Percentiles rank a stretch among this genome's conserved stretches.
Conservation (phyloP, 2,888 invertebrate species). For the Orthosia cruda region DNA sequence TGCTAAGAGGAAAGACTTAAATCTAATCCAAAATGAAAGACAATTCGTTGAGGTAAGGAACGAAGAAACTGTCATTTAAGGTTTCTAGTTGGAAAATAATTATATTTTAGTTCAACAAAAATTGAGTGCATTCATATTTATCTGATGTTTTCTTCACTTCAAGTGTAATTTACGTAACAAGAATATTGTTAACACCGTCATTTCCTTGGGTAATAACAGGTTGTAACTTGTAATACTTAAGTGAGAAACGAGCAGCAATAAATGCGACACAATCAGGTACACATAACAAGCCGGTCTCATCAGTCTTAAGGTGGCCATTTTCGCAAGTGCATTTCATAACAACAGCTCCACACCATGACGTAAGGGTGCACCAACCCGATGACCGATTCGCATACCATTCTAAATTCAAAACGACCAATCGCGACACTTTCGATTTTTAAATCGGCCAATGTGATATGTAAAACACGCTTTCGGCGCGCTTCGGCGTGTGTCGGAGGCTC, state of each 20-base stretch:
- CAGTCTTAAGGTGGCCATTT: constrained; percentile 70
- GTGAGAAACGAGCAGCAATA: constrained; percentile 35
- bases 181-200: not conserved
- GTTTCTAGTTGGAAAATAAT: too few relatives aligned
- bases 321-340: constrained; percentile 82
- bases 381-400: constrained; percentile 74
- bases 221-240: constrained; percentile 19
- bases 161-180: constrained; percentile 7
- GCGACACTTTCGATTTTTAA: constrained; percentile 82
- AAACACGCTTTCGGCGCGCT: constrained; percentile 62
- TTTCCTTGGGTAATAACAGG: constrained; percentile 25
- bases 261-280: constrained; percentile 46
- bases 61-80: not conserved
- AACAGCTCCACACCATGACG: constrained; percentile 73
- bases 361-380: constrained; percentile 75
- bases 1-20: too few relatives aligned
- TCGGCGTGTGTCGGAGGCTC: constrained; percentile 67
- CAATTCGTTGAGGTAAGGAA: not conserved
- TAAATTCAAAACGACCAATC: constrained; percentile 76
- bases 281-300: constrained; percentile 71
- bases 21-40: not conserved
- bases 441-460: constrained; percentile 71
- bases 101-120: not conserved
- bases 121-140: not conserved
- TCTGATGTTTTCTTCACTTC: not conserved